Evolutionary conservation across 2,888 invertebrate species (phyloP).

Genomic region (Mesoligia furuncula): DNA sequence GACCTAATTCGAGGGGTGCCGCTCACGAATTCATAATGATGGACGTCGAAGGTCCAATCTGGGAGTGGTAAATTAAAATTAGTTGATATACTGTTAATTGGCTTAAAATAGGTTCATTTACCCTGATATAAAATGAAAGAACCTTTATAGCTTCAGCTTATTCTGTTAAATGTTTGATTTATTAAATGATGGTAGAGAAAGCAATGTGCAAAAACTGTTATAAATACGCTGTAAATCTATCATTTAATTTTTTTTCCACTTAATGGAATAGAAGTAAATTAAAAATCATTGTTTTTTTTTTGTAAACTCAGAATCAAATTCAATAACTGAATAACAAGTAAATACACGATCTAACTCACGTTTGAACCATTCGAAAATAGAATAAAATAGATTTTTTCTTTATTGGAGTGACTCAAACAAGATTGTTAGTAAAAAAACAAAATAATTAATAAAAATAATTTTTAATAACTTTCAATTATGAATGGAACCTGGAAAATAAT

Average conservation of each 20-base stretch:
- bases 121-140: slow-evolving; percentile 10
- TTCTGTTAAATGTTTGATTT: slow-evolving; percentile 13
- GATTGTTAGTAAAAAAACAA: too few species aligned
- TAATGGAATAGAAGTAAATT: too few species aligned
- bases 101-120: slow-evolving; percentile 37
- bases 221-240: background rate
- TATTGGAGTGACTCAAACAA: too few species aligned
- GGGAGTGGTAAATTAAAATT: slow-evolving; percentile 63
- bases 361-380: background rate
- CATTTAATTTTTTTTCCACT: background rate
- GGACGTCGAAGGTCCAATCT: slow-evolving; percentile 68
- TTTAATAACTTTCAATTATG: slow-evolving; percentile 32
- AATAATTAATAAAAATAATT: too few species aligned
- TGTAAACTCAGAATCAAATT: background rate
- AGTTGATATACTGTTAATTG: slow-evolving; percentile 62
- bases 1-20: slow-evolving; percentile 77
- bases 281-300: background rate
- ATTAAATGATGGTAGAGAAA: background rate
- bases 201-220: background rate
- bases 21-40: slow-evolving; percentile 83
- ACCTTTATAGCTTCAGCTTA: background rate
- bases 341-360: background rate
- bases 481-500: slow-evolving; percentile 92
- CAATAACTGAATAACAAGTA: background rate
- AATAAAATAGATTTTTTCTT: too few species aligned